Conservation (phyloP, 2,113 vertebrate species). For the Leuciscus idus region DNA sequence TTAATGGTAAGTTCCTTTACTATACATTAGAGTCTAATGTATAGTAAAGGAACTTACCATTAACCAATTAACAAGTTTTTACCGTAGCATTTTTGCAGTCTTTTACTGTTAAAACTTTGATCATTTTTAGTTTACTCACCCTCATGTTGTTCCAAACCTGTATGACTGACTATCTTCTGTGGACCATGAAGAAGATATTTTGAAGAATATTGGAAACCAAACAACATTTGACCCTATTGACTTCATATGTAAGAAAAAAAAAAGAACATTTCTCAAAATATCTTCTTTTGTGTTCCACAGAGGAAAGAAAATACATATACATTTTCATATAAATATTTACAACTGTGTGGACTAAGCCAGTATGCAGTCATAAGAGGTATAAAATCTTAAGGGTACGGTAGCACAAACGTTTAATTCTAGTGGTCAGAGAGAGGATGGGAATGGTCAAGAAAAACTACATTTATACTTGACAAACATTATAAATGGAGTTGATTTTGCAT, state of each 20-base stretch:
- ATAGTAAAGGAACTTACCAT: no score
- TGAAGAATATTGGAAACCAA: not conserved
- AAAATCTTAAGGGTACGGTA: not conserved
- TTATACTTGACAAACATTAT: not conserved
- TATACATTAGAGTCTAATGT: no score
- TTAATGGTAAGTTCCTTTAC: no score
- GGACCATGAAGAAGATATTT: not conserved
- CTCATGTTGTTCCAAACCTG: not conserved
- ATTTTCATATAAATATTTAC: no score
- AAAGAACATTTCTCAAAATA: not conserved
- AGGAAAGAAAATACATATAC: no score
- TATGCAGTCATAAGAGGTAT: not conserved
- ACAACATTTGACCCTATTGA: not conserved
- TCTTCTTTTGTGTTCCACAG: not conserved
- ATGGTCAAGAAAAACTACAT: not conserved
- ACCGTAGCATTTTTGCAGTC: no score
- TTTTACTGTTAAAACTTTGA: no score
- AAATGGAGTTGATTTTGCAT: constrained; percentile 12
- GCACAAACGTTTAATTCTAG: not conserved
- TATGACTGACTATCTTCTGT: not conserved
- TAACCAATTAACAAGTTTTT: no score
- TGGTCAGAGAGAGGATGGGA: not conserved
- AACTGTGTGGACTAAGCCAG: not conserved
- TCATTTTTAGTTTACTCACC: no score
- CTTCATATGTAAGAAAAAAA: no score